Evolutionary conservation across 1,140 invertebrate species (phyloP).

Genomic region (Holotrichia oblita): DNA sequence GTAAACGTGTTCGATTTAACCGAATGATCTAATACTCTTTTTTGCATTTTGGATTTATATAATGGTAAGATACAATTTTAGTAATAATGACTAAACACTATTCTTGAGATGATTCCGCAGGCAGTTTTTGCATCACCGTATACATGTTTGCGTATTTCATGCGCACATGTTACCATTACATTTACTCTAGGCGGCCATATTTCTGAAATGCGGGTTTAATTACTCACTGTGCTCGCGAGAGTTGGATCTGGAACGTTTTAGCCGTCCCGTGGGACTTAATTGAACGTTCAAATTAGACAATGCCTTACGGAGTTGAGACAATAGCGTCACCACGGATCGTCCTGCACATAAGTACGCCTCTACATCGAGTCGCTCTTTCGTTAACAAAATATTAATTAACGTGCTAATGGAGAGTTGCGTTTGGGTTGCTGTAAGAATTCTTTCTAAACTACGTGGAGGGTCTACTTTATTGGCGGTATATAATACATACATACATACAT

Average conservation of each 20-base stretch:
- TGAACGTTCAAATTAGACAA: constrained; percentile 27
- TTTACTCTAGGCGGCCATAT: too few species aligned
- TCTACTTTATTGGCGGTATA: not conserved
- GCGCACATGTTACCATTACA: not conserved
- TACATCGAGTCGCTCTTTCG: not conserved
- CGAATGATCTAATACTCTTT: not conserved
- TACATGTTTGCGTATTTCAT: not conserved
- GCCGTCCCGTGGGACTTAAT: constrained; percentile 1
- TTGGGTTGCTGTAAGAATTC: not conserved
- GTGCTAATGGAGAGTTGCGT: not conserved
- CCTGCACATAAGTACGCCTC: not conserved
- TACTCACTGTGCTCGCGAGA: not conserved
- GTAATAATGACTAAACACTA: constrained; percentile 1
- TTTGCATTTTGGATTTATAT: too few species aligned
- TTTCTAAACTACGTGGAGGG: not conserved
- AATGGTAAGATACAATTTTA: too few species aligned
- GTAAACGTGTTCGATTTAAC: not conserved
- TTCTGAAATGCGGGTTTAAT: constrained; percentile 1
- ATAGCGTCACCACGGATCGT: not conserved
- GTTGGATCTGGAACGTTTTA: constrained; percentile 26
- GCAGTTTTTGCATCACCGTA: not conserved
- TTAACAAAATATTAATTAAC: constrained; percentile 31
- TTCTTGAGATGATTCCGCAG: not conserved
- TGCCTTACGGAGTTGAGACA: constrained; percentile 2
- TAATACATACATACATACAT: not conserved